Base-by-base conservation (phyloP, 2,888 invertebrate genomes). In the Drosophila planitibia region DNA sequence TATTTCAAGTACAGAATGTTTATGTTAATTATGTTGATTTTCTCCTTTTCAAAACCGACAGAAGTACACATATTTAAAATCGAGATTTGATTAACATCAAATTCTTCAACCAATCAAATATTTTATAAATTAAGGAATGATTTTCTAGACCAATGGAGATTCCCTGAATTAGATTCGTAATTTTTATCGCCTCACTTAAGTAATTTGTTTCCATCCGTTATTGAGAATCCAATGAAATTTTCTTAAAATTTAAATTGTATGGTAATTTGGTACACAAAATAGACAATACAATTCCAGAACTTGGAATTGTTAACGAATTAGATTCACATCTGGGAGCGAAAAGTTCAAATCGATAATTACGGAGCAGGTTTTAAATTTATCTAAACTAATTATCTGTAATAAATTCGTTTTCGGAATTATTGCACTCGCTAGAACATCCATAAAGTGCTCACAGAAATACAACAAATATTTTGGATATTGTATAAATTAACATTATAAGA, bases 401-500 rank as follows among this genome's bases (percentile, higher is more conserved):
- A 16, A 47, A 47, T 47, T 47, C 25, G 4, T 9, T 47, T 22
- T 47, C 22, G 3, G 14, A 22, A 47, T 47, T 47, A 41, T 41
- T 22, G 12, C 12, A 12, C 22, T 12, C 22, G 12, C 12, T 44
- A 22, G 41, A 44, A 44, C 12, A 44, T 12, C 22, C 22, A 44
- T 44, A 22, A 44, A 22, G 22, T 22, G 12, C 25, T 25, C 25
- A 25, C 25, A 47, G 25, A 47, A 25, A 16, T 25, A 7, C 4
- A 14, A 22, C 1, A 47, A 47, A 25, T 9, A 47, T 16, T 25
- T 47, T 25, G 7, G 7, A 2, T 25, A 16, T 47, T 9, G 47
- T 16, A 55, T 52, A 44, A 37, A n/a, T 65, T 69, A 30, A 52
- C 22, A 35, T 25, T 47, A 16, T 25, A 16, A 47, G 9, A 47